Evolutionary conservation across 1,140 invertebrate genomes (phyloP).

Genomic region (Drosophila tristis): DNA sequence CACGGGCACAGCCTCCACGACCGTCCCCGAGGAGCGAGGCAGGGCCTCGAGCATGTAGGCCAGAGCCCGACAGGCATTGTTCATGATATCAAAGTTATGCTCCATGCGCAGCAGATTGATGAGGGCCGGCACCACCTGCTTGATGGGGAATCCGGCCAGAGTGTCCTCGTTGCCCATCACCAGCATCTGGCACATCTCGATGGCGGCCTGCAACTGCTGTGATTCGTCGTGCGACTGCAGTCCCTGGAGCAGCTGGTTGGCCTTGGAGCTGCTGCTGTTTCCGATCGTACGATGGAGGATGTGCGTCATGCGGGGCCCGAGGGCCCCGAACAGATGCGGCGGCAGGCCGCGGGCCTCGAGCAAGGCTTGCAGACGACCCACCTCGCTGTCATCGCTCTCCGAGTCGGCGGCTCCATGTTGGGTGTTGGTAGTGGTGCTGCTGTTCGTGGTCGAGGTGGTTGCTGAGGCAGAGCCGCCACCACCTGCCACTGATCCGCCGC

Average conservation of each 20-base stretch:
- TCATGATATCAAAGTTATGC: constrained; percentile 99
- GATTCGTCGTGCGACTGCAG: constrained; percentile 98
- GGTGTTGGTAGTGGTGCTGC: constrained; percentile 17
- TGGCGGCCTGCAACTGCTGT: constrained; percentile 97
- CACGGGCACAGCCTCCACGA: constrained; percentile 98
- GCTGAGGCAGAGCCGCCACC: constrained; percentile 28
- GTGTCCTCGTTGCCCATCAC: constrained; percentile 99
- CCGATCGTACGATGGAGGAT: constrained; percentile 97
- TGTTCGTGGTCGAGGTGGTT: constrained; percentile 13
- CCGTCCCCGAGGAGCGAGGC: constrained; percentile 97
- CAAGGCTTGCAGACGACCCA: constrained; percentile 94
- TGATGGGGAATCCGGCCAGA: constrained; percentile 98
- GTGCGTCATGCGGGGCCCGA: constrained; percentile 98
- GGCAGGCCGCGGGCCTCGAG: constrained; percentile 97
- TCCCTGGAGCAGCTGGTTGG: constrained; percentile 96
- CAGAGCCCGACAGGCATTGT: constrained; percentile 98
- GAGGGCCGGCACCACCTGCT: constrained; percentile 98
- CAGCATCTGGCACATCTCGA: constrained; percentile 99
- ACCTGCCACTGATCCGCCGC: constrained; percentile 30
- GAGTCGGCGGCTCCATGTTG: constrained; percentile 81
- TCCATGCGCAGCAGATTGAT: constrained; percentile 95
- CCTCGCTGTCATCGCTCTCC: constrained; percentile 93
- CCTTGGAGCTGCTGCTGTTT: constrained; percentile 94
- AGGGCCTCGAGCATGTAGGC: constrained; percentile 99
- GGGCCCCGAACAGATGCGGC: constrained; percentile 96